Evolutionary conservation across 2,888 invertebrate genomes (phyloP).

Genomic region (Electrophaes corylata): DNA sequence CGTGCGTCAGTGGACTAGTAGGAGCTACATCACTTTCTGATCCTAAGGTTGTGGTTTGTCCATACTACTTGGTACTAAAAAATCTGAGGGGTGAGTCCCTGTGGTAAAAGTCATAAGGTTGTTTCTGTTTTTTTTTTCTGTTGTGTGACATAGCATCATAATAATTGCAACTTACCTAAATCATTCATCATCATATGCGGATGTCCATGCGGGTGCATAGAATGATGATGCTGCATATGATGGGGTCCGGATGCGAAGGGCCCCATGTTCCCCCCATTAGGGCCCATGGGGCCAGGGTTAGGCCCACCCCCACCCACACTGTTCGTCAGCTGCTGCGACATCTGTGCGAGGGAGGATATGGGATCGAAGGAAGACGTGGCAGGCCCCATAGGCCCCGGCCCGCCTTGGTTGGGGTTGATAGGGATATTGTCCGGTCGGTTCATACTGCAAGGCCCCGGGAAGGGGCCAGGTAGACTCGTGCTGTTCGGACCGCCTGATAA

Average conservation of each 20-base stretch:
- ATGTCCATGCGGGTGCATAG: conserved; percentile 77
- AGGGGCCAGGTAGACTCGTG: conserved; percentile 79
- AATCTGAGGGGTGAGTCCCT: too few relatives aligned
- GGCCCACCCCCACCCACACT: conserved; percentile 83
- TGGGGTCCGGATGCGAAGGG: conserved; percentile 73
- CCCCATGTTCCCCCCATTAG: conserved; percentile 65
- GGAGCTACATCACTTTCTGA: too few relatives aligned
- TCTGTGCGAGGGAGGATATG: conserved; percentile 96
- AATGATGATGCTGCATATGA: conserved; percentile 79
- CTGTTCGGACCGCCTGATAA: conserved; percentile 78
- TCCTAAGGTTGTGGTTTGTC: too few relatives aligned
- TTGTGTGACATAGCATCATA: too few relatives aligned
- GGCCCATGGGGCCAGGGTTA: conserved; percentile 70
- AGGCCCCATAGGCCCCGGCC: conserved; percentile 83
- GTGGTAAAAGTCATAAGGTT: too few relatives aligned
- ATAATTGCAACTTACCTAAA: conserved; percentile 58
- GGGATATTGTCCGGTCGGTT: conserved; percentile 77
- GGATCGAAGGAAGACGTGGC: conserved; percentile 91
- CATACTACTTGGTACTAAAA: too few relatives aligned
- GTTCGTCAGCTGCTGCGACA: conserved; percentile 96
- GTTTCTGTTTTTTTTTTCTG: too few relatives aligned
- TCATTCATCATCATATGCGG: conserved; percentile 83
- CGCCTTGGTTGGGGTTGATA: conserved; percentile 79
- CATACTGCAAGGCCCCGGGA: conserved; percentile 80
- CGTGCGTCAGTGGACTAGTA: too few relatives aligned